Conservation (phyloP, 2,113 vertebrate species). For the Bombycilla garrulus region DNA sequence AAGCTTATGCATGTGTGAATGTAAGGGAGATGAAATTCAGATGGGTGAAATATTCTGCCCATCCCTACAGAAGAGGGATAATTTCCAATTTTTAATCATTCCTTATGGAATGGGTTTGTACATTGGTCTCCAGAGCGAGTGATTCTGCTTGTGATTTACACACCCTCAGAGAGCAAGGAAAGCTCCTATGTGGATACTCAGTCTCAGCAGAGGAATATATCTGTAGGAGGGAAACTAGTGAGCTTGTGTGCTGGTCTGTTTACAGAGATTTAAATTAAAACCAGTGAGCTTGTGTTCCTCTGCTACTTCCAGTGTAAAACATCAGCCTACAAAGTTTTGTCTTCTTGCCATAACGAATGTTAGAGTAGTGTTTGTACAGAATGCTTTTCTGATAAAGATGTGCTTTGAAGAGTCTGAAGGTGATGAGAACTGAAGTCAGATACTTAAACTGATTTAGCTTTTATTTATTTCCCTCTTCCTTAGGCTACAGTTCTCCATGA, state of each 20-base stretch:
- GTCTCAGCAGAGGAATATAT: background rate
- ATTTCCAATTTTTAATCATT: background rate
- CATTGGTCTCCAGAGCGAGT: background rate
- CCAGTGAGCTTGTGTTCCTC: background rate
- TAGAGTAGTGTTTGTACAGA: background rate
- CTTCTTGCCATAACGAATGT: background rate
- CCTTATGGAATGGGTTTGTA: background rate
- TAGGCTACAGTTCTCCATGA: conserved; percentile 23
- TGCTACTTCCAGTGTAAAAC: background rate
- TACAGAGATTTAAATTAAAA: background rate
- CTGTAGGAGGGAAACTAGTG: background rate
- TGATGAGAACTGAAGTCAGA: background rate
- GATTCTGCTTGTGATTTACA: background rate
- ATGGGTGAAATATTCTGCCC: background rate
- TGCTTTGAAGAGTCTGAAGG: background rate
- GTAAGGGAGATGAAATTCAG: background rate
- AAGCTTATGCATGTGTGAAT: background rate
- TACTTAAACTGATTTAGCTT: background rate
- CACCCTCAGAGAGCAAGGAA: background rate
- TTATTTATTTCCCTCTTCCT: conserved; percentile 54
- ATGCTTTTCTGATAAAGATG: background rate
- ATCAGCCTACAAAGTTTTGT: background rate
- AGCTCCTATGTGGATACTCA: accelerated
- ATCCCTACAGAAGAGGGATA: background rate
- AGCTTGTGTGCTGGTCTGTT: background rate